These are phyloP conservation scores for Brachionus manjavacas DNA, from an alignment of 1,140 invertebrate species.

Conservation along the genomic window DNA sequence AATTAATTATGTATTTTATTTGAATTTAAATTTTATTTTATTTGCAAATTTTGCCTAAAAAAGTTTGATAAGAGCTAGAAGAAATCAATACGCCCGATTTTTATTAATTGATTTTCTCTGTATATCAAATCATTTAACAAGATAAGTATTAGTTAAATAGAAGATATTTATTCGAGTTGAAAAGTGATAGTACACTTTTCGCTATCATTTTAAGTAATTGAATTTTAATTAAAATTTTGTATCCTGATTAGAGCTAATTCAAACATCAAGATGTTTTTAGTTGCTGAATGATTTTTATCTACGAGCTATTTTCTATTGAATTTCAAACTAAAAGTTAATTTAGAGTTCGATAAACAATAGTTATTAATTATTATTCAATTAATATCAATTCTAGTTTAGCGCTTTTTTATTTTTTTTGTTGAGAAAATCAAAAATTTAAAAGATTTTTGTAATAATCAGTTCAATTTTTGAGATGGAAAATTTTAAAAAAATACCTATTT, in stretches of 20 bases:
- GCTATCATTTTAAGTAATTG: neutral
- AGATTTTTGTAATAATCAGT: no score
- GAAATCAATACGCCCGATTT: neutral
- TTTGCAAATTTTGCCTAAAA: neutral
- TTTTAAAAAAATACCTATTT: no score
- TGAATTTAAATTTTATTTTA: slow-evolving; percentile 5
- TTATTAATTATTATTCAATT: slow-evolving; percentile 2
- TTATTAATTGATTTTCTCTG: neutral
- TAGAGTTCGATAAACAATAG: neutral
- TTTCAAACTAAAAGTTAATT: neutral
- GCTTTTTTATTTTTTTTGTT: no score
- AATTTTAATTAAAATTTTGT: slow-evolving; percentile 19
- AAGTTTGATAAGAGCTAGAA: neutral
- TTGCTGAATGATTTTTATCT: slow-evolving; percentile 4
- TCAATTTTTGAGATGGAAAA: no score
- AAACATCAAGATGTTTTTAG: neutral
- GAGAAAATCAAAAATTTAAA: no score
- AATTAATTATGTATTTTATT: slow-evolving; percentile 21
- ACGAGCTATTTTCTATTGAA: neutral
- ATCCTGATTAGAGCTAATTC: neutral
- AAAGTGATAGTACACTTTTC: neutral
- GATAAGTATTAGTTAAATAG: neutral
- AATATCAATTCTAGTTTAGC: neutral
- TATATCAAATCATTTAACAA: neutral
- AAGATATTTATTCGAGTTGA: slow-evolving; percentile 19